Percentiles rank a stretch among this genome's conserved stretches.
These are phyloP conservation scores for Argopecten irradians DNA, from an alignment of 1,140 invertebrate genomes.

Conservation along the genomic window DNA sequence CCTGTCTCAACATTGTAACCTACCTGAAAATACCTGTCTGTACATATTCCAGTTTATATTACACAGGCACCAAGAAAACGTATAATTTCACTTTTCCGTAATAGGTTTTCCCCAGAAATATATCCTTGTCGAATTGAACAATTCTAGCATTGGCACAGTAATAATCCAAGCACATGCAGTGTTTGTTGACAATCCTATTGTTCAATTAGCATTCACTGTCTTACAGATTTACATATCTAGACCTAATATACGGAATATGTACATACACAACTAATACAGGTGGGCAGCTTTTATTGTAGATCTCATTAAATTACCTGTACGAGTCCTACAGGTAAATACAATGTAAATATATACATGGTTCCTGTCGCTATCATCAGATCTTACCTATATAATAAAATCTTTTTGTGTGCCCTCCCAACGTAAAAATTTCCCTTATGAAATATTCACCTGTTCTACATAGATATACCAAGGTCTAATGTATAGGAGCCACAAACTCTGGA, in stretches of 20 bases:
- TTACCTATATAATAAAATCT: background rate
- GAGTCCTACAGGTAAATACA: background rate
- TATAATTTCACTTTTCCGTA: too few species aligned
- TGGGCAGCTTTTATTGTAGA: background rate
- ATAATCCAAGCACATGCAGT: too few species aligned
- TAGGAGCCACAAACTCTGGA: background rate
- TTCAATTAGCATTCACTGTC: too few species aligned
- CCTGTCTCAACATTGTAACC: background rate
- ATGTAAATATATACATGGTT: background rate
- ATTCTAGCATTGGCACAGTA: too few species aligned
- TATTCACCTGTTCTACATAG: background rate
- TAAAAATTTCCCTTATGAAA: slow-evolving; percentile 11
- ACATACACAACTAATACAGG: background rate
- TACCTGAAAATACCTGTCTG: slow-evolving; percentile 15
- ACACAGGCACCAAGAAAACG: background rate
- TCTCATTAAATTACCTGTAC: background rate
- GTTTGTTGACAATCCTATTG: too few species aligned
- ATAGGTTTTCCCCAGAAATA: too few species aligned
- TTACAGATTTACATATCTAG: background rate
- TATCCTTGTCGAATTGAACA: too few species aligned
- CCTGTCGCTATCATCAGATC: background rate
- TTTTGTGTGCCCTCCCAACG: background rate
- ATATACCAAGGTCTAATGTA: too few species aligned
- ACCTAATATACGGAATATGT: background rate
- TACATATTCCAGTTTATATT: background rate